A percentile compares a stretch with the other conserved stretches of the same genome.
These are phyloP conservation scores for Hozukius guyotensis DNA, from an alignment of 2,797 vertebrate genomes.

Conservation along the genomic window DNA sequence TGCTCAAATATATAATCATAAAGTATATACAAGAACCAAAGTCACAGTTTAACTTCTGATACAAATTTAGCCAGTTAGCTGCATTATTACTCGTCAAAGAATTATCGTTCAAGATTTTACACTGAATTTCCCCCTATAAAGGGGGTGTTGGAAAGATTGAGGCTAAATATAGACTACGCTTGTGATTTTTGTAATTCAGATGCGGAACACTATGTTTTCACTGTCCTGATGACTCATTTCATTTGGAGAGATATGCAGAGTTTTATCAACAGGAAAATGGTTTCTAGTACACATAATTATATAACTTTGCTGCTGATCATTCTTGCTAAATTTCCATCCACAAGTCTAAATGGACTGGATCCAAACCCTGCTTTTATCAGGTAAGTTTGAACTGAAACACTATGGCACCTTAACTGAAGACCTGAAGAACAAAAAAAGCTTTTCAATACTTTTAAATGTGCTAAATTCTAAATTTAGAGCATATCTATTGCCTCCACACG, in stretches of 20 bases:
- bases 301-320: too few species aligned
- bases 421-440: too few species aligned
- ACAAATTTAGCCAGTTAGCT: not conserved
- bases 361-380: too few species aligned
- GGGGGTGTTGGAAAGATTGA: not conserved
- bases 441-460: too few species aligned
- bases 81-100: not conserved
- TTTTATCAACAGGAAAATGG: too few species aligned
- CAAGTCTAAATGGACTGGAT: too few species aligned
- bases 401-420: too few species aligned
- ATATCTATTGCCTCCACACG: too few species aligned
- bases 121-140: not conserved
- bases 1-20: not conserved
- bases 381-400: too few species aligned
- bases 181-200: not conserved
- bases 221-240: not conserved
- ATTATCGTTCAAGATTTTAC: not conserved
- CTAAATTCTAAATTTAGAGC: too few species aligned
- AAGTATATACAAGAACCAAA: not conserved
- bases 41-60: not conserved
- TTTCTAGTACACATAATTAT: too few species aligned
- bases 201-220: not conserved
- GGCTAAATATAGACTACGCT: not conserved
- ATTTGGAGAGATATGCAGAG: not conserved
- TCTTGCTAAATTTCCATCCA: too few species aligned